Percentiles rank a stretch among this genome's conserved stretches.
These are phyloP conservation scores for Drosophila kurseongensis DNA, from an alignment of 1,140 invertebrate species.

Conservation along the genomic window DNA sequence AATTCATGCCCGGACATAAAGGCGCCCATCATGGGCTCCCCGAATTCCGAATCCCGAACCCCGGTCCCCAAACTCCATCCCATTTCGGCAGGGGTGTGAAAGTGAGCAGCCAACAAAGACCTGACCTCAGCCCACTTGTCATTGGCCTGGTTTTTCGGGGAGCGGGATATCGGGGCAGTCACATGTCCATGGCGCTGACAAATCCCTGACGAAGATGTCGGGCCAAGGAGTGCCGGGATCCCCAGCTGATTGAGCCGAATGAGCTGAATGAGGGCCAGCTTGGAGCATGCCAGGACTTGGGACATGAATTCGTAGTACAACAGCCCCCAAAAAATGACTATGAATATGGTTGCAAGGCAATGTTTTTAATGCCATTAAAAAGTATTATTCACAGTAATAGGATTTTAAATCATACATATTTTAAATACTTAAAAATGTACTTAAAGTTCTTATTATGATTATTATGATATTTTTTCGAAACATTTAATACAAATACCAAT, in stretches of 20 bases:
- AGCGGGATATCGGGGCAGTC: not conserved
- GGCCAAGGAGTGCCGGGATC: constrained; percentile 20
- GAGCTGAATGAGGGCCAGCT: constrained; percentile 3
- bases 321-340: no score
- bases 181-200: constrained; percentile 37
- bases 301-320: no score
- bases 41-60: not conserved
- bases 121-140: constrained; percentile 37
- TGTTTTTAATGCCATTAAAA: no score
- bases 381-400: no score
- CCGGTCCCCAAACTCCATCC: not conserved
- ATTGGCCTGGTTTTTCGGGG: constrained; percentile 21
- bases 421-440: no score
- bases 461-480: no score
- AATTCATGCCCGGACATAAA: constrained; percentile 59
- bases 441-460: no score
- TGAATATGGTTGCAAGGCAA: no score
- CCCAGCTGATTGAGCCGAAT: not conserved
- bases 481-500: not conserved
- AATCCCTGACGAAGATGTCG: constrained; percentile 45
- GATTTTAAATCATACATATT: no score
- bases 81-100: constrained; percentile 9
- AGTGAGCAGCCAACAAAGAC: constrained; percentile 30
- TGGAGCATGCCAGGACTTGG: not conserved
- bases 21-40: constrained; percentile 1